Evolutionary conservation across 2,113 vertebrate genomes (phyloP).

Genomic region (Myotis brandtii): DNA sequence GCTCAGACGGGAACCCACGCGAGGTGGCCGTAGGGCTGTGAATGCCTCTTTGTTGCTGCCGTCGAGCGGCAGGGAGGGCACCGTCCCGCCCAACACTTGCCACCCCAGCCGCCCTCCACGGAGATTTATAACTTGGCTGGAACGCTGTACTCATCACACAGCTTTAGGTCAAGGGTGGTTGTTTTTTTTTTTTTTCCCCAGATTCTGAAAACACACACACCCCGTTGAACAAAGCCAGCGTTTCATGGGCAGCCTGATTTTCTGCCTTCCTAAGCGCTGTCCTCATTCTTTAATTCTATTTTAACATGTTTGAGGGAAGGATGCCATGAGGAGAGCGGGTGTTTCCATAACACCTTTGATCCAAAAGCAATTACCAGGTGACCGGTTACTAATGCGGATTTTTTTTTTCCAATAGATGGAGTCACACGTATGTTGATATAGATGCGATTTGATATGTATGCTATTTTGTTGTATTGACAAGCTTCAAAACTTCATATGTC

Average conservation of each 20-base stretch:
- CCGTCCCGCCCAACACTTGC: constrained; percentile 72
- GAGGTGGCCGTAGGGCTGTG: constrained; percentile 64
- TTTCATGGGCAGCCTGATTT: not conserved
- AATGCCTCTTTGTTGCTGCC: constrained; percentile 78
- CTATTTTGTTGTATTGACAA: no score
- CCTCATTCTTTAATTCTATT: constrained; percentile 14
- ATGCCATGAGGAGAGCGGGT: not conserved
- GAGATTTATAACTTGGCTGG: constrained; percentile 63
- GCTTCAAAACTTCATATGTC: no score
- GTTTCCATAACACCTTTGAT: constrained; percentile 39
- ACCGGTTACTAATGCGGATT: no score
- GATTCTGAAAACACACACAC: constrained; percentile 50
- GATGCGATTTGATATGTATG: no score
- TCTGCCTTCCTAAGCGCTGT: not conserved
- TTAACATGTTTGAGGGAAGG: not conserved
- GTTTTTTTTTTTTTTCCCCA: not conserved
- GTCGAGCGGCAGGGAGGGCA: not conserved
- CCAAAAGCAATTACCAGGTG: constrained; percentile 1
- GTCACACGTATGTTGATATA: no score
- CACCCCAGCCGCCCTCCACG: constrained; percentile 75
- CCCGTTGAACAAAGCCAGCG: not conserved
- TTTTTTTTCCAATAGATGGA: no score
- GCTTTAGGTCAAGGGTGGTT: not conserved
- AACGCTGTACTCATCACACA: constrained; percentile 48
- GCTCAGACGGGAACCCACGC: constrained; percentile 1